Evolutionary conservation across 2,888 invertebrate genomes (phyloP).

Genomic region (Mythimna loreyi): DNA sequence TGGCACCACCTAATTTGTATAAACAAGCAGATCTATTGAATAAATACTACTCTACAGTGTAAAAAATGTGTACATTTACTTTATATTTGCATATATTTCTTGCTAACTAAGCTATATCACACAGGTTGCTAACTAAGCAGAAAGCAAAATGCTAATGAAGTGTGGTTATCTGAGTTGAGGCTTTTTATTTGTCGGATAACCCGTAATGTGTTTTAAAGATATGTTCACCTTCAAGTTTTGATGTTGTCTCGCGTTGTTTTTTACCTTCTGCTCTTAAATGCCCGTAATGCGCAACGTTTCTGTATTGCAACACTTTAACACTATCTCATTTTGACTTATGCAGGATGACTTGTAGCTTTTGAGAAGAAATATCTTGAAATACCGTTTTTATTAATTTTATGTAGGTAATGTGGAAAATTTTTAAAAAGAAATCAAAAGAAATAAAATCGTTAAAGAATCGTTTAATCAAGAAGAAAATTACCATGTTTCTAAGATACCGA

Average conservation of each 20-base stretch:
- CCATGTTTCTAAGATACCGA: background rate
- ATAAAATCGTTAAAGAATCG: too few species aligned
- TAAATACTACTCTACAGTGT: slow-evolving; percentile 49
- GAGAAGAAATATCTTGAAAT: slow-evolving; percentile 17
- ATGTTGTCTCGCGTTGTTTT: slow-evolving; percentile 67
- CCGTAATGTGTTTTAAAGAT: slow-evolving; percentile 80
- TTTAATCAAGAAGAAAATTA: background rate
- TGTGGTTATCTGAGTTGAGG: slow-evolving; percentile 73
- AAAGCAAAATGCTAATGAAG: slow-evolving; percentile 80
- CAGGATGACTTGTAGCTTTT: slow-evolving; percentile 42
- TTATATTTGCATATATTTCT: slow-evolving; percentile 74
- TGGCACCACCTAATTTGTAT: slow-evolving; percentile 56
- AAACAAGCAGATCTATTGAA: slow-evolving; percentile 52
- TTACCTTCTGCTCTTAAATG: slow-evolving; percentile 63
- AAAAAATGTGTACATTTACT: slow-evolving; percentile 64
- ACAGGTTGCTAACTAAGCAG: slow-evolving; percentile 71
- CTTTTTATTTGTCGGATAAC: slow-evolving; percentile 80
- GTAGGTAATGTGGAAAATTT: too few species aligned
- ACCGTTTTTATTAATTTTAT: too few species aligned
- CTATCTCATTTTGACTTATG: slow-evolving; percentile 47
- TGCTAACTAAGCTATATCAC: slow-evolving; percentile 70
- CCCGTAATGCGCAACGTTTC: slow-evolving; percentile 63
- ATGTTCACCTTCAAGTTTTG: slow-evolving; percentile 74
- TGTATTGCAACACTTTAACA: slow-evolving; percentile 57
- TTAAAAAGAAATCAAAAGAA: background rate